Conservation (phyloP, 2,888 invertebrate genomes). For the Synanthedon vespiformis region DNA sequence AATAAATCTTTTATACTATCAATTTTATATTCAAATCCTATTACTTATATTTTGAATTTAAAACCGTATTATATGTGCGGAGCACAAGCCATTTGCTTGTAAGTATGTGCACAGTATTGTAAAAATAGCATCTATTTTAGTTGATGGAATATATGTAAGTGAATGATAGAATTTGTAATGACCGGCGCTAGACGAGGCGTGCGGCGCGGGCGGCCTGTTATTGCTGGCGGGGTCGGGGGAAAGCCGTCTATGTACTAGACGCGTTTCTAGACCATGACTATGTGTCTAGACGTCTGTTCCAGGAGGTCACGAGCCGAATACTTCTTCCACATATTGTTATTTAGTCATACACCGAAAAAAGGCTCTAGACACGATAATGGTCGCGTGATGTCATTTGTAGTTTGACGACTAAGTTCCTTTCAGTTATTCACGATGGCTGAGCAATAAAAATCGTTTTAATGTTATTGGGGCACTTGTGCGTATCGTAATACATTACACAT, state of each 20-base stretch:
- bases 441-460: too few species aligned
- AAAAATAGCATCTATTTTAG: too few species aligned
- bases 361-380: conserved; percentile 25
- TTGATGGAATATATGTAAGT: not conserved
- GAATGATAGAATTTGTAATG: not conserved
- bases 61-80: too few species aligned
- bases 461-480: too few species aligned
- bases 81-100: too few species aligned
- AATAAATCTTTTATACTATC: too few species aligned
- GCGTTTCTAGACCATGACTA: conserved; percentile 59
- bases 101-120: too few species aligned
- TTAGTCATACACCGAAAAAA: conserved; percentile 37
- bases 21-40: too few species aligned
- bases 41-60: too few species aligned
- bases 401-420: conserved; percentile 16
- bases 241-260: conserved; percentile 45
- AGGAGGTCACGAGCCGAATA: conserved; percentile 53
- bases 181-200: too few species aligned
- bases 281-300: conserved; percentile 61
- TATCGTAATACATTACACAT: too few species aligned
- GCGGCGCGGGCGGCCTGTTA: conserved; percentile 21
- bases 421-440: conserved; percentile 1
- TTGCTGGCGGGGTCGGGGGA: conserved; percentile 31
- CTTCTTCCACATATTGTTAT: conserved; percentile 40
- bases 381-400: conserved; percentile 42